These are phyloP conservation scores for human (Homo sapiens) DNA, from an alignment of 2,113 vertebrate genomes.

Conservation along the genomic window DNA sequence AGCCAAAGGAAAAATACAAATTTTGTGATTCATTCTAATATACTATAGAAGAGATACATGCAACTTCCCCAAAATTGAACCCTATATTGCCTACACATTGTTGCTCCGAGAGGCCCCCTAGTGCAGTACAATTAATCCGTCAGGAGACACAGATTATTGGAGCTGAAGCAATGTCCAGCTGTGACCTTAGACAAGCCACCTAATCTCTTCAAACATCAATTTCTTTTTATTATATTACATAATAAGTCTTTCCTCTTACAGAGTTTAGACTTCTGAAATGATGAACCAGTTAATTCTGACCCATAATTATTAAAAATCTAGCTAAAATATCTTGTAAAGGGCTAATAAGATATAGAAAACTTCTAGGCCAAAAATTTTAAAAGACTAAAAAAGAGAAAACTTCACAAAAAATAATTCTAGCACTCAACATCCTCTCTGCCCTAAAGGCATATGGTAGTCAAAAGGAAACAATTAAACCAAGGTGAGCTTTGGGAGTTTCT, in stretches of 20 bases:
- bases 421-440: background rate
- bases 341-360: background rate
- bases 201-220: background rate
- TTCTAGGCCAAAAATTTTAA: background rate
- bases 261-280: background rate
- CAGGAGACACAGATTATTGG: background rate
- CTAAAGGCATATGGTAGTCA: background rate
- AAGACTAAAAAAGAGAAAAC: background rate
- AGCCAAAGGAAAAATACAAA: background rate
- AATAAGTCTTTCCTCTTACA: background rate
- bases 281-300: background rate
- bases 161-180: background rate
- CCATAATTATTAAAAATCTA: background rate
- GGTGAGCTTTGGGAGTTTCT: background rate
- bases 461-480: background rate
- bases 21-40: background rate
- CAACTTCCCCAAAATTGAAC: background rate
- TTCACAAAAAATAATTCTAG: background rate
- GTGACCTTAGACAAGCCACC: background rate
- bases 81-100: background rate
- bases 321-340: background rate
- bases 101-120: background rate
- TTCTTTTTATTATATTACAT: background rate
- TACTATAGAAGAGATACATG: background rate
- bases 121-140: background rate